Evolutionary conservation across 37 sponge, comb jelly and placozoan species (phyloP).

Genomic region (Beroe ovata): DNA sequence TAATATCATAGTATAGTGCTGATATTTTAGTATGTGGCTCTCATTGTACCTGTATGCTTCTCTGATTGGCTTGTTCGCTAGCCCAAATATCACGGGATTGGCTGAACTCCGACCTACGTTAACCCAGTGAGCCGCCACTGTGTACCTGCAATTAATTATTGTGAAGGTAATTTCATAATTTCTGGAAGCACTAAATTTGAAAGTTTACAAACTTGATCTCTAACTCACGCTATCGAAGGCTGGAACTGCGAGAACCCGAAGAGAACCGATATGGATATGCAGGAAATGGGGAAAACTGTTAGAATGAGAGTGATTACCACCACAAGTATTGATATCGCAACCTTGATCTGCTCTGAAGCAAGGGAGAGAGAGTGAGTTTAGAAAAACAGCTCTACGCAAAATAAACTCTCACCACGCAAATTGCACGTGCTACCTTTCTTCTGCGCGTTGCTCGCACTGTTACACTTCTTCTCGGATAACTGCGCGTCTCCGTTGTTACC

Average conservation of each 20-base stretch:
- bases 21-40: no score
- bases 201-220: no score
- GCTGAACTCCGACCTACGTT: conserved; percentile 47
- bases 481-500: neutral
- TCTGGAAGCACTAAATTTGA: no score
- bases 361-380: no score
- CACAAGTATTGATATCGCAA: conserved; percentile 54
- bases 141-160: conserved; percentile 2
- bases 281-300: conserved; percentile 31
- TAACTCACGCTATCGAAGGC: conserved; percentile 1
- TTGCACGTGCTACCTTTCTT: conserved; percentile 6
- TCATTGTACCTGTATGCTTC: conserved; percentile 64
- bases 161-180: no score
- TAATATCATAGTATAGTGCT: no score
- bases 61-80: conserved; percentile 53
- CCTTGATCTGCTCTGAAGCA: conserved; percentile 56
- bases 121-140: conserved; percentile 61
- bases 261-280: neutral
- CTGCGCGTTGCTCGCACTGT: conserved; percentile 21
- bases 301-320: conserved; percentile 19
- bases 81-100: conserved; percentile 43
- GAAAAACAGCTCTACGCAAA: no score
- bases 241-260: neutral
- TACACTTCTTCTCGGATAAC: neutral
- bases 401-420: no score